These are phyloP conservation scores for Tetropium fuscum DNA, from an alignment of 2,888 invertebrate species.

Conservation along the genomic window DNA sequence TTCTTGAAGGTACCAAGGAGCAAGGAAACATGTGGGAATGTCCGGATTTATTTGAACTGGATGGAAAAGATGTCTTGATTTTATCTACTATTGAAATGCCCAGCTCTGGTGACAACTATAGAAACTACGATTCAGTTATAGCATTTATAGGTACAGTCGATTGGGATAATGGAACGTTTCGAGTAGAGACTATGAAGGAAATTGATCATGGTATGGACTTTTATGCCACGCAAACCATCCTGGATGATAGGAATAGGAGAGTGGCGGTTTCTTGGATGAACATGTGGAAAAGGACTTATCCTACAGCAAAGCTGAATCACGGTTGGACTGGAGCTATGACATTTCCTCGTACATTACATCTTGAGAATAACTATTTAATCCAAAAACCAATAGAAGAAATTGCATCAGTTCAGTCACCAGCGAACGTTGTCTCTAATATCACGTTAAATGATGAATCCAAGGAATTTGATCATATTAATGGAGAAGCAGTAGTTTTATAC, in stretches of 20 bases:
- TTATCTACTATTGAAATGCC: slow-evolving; percentile 67
- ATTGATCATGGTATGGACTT: slow-evolving; percentile 64
- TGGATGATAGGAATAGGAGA: slow-evolving; percentile 57
- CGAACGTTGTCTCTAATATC: not conserved
- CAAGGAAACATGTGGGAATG: slow-evolving; percentile 69
- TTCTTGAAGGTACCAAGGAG: slow-evolving; percentile 25
- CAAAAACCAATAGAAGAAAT: slow-evolving; percentile 32
- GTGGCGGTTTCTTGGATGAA: slow-evolving; percentile 66
- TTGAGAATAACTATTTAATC: slow-evolving; percentile 53
- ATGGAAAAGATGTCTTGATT: slow-evolving; percentile 62
- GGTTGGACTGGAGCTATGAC: slow-evolving; percentile 67
- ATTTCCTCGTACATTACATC: slow-evolving; percentile 60
- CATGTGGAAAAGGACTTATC: slow-evolving; percentile 66
- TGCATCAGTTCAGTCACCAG: not conserved
- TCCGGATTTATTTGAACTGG: slow-evolving; percentile 67
- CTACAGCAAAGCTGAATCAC: slow-evolving; percentile 58
- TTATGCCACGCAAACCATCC: slow-evolving; percentile 66
- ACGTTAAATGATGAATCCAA: not conserved
- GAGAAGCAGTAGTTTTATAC: slow-evolving; percentile 3
- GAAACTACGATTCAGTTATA: slow-evolving; percentile 54
- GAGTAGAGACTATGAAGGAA: slow-evolving; percentile 33
- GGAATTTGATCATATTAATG: not conserved
- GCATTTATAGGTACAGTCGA: slow-evolving; percentile 62
- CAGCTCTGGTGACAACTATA: slow-evolving; percentile 57
- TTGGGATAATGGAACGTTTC: slow-evolving; percentile 60